A percentile compares a stretch with the other conserved stretches of the same genome.
Evolutionary conservation across 2,113 vertebrate genomes (phyloP).

Genomic region (Lepus timidus): DNA sequence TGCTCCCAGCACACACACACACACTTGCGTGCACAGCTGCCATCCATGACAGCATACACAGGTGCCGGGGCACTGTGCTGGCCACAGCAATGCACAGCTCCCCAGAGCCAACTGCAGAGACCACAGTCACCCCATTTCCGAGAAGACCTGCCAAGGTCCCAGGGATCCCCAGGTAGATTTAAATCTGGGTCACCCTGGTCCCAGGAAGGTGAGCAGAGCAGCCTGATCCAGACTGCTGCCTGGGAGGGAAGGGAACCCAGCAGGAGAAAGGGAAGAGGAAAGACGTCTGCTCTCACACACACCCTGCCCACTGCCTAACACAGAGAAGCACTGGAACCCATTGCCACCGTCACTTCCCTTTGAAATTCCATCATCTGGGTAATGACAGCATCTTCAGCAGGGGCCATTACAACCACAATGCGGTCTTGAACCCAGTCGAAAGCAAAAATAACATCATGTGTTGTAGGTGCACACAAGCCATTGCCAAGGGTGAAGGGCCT

Average conservation of each 20-base stretch:
- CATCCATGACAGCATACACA: rapidly evolving
- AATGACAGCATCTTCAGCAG: constrained; percentile 27
- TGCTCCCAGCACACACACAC: constrained; percentile 48
- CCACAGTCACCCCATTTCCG: rapidly evolving
- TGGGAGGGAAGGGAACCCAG: neutral
- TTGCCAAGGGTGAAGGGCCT: neutral
- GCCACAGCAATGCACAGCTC: neutral
- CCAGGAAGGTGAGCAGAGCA: neutral
- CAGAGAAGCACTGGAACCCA: neutral
- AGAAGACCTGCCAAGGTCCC: neutral
- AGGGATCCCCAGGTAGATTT: neutral
- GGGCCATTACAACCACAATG: neutral
- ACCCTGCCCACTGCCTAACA: neutral
- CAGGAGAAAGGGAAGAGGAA: neutral
- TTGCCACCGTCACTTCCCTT: constrained; percentile 1
- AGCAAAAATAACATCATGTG: neutral
- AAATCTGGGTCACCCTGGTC: neutral
- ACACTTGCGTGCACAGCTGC: neutral
- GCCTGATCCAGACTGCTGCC: neutral
- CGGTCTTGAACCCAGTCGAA: constrained; percentile 2
- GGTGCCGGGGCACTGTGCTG: rapidly evolving
- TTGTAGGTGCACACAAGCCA: neutral
- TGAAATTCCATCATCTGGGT: constrained; percentile 20
- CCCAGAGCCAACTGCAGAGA: neutral
- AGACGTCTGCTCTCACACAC: rapidly evolving